Evolutionary conservation across 2,888 invertebrate species (phyloP).

Genomic region (Chalcis sispes): DNA sequence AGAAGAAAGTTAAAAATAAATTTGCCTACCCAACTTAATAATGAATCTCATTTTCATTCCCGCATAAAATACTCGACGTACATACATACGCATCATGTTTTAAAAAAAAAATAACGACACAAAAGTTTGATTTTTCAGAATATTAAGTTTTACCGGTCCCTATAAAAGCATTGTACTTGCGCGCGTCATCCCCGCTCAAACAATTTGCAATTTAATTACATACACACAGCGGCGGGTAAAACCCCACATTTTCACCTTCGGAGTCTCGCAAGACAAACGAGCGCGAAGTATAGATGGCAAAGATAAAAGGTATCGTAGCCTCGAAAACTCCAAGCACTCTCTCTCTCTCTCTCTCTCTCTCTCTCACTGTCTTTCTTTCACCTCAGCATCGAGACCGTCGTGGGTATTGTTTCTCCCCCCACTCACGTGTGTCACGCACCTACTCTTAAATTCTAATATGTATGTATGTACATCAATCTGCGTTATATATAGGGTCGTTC

Average conservation of each 20-base stretch:
- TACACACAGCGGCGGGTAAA: not conserved
- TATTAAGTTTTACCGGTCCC: too few relatives aligned
- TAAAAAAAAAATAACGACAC: too few relatives aligned
- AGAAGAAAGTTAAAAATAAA: too few relatives aligned
- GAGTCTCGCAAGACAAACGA: conserved; percentile 2
- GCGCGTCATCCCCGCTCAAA: not conserved
- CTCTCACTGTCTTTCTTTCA: too few relatives aligned
- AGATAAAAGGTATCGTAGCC: not conserved
- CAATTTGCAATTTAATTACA: conserved; percentile 29
- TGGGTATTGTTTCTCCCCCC: not conserved
- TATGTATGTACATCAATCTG: too few relatives aligned
- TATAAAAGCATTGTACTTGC: too few relatives aligned
- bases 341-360: conserved; percentile 1
- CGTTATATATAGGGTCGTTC: not conserved
- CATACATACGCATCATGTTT: not conserved
- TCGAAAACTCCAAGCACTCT: not conserved
- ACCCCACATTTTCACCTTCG: too few relatives aligned
- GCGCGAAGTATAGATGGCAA: not conserved
- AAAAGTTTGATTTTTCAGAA: too few relatives aligned
- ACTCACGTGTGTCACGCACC: conserved; percentile 17
- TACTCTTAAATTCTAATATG: too few relatives aligned
- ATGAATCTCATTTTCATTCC: not conserved
- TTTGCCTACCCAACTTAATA: too few relatives aligned
- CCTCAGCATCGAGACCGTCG: too few relatives aligned
- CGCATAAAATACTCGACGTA: not conserved